Evolutionary conservation across 2,797 vertebrate species (phyloP), one percentile per base, ranked within the genome.

Genomic region (Parauchenoglanis punctatus): DNA sequence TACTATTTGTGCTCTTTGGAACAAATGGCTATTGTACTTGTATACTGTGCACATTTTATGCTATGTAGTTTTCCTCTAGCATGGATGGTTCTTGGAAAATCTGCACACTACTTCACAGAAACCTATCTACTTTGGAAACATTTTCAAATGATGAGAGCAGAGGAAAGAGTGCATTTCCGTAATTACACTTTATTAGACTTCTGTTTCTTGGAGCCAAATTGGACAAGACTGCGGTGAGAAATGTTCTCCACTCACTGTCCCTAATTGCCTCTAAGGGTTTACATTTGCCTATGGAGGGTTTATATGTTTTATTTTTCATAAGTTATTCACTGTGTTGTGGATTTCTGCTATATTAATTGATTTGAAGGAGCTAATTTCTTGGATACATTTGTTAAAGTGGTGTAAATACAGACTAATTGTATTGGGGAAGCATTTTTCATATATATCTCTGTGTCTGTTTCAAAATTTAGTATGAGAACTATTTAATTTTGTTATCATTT

Each of bases 251-350:
- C 89, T 92, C 90, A 91, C 89, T 89, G 89, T 87, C 83, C 88
- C 70, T 95, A 94, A 96, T 96, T 95, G 92, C 91, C 92, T 95
- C 91, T 93, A 94, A 94, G 93, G 93, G 92, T 92, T 91, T 80
- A 84, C 84, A 70, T 77, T 88, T 90, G 89, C 65, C 92, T 58
- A 56, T 76, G 56, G 76, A 89, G 90, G 88, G 72, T 91, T 90
- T 91, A 87, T 31, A 56, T 56, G 40, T 25, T 88, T 90, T 85
- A 85, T 76, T 91, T 87, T 89, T 70, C 84, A 85, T 89, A 91
- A 90, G 88, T 86, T 90, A 85, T 70, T 88, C 81, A 86, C 58
- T 76, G 23, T 81, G 82, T 85, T 87, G 82, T 85, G 85, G 40
- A 65, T 76, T 87, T 81, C 63, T 81, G 81, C 81, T 87, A 54